Conservation (phyloP, 1,140 invertebrate species). For the Radopholus similis region DNA sequence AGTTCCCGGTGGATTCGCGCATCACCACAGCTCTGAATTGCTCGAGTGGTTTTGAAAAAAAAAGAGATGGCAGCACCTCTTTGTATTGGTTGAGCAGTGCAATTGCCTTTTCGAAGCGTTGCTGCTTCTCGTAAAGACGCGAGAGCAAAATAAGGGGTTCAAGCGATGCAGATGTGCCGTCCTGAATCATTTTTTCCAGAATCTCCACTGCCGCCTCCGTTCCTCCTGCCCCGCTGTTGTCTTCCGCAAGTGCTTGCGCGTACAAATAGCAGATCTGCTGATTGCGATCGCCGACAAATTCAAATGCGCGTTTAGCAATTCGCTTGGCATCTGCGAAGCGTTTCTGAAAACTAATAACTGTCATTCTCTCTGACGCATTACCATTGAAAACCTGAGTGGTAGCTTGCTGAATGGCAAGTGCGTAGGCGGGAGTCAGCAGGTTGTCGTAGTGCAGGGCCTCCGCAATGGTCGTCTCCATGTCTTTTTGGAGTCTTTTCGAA, state of each 20-base stretch:
- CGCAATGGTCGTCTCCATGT: conserved; percentile 1
- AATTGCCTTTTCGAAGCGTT: conserved; percentile 10
- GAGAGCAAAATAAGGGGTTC: background rate
- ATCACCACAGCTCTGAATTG: conserved; percentile 2
- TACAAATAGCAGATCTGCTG: conserved; percentile 6
- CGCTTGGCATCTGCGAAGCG: conserved; percentile 2
- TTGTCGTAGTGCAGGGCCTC: conserved; percentile 3
- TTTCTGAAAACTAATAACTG: background rate
- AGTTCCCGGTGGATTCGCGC: conserved; percentile 11
- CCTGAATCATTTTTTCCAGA: conserved; percentile 6
- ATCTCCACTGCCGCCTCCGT: conserved; percentile 1
- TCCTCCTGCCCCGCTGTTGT: background rate
- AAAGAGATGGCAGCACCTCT: background rate
- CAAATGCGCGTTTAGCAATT: conserved; percentile 8
- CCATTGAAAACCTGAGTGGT: background rate
- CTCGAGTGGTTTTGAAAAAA: background rate
- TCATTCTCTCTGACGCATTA: background rate
- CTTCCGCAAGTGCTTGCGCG: conserved; percentile 8
- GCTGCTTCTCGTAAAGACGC: conserved; percentile 7
- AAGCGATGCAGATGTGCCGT: background rate
- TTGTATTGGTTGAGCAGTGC: conserved; percentile 7
- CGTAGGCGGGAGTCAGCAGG: background rate
- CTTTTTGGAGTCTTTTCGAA: background rate
- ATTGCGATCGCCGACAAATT: background rate
- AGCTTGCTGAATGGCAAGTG: background rate